Percentiles rank a stretch among this genome's conserved stretches.
phyloP scores from a whole-genome alignment of 2,797 vertebrate genomes.

The Darevskia mixta region DNA sequence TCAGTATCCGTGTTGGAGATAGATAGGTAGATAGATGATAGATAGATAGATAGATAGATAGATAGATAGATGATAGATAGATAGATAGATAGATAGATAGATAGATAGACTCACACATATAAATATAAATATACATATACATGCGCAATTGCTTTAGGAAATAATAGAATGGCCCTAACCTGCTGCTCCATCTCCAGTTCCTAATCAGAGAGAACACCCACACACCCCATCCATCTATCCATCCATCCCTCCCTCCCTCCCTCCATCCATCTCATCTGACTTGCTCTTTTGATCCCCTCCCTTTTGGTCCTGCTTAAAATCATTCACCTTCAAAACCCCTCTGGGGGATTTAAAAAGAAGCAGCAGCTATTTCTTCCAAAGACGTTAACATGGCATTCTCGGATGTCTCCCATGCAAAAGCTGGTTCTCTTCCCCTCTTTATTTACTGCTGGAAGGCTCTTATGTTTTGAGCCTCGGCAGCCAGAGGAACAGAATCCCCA shows the following conservation, averaged over 20 bases:
- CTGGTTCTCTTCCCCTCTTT: fast-evolving
- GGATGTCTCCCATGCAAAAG: not conserved
- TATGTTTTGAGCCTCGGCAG: not conserved
- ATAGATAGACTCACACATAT: too few species aligned
- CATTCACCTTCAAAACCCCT: not conserved
- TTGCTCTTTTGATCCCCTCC: not conserved
- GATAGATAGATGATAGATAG: too few species aligned
- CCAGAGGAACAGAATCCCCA: not conserved
- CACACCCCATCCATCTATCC: too few species aligned
- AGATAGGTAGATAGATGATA: too few species aligned
- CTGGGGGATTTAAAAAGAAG: not conserved
- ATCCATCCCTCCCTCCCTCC: too few species aligned
- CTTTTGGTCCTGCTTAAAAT: not conserved
- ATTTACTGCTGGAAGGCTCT: conserved; percentile 1
- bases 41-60: too few species aligned
- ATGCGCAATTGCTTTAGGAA: too few species aligned
- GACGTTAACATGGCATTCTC: not conserved
- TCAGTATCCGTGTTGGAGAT: too few species aligned
- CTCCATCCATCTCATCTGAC: not conserved
- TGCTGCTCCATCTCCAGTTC: too few species aligned
- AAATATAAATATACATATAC: fast-evolving
- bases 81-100: too few species aligned
- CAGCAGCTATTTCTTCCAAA: not conserved
- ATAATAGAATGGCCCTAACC: too few species aligned
- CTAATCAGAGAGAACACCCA: too few species aligned